Evolutionary conservation across 2,113 vertebrate species (phyloP), one percentile per base, ranked within the genome.

Genomic region (Phalacrocorax aristotelis): DNA sequence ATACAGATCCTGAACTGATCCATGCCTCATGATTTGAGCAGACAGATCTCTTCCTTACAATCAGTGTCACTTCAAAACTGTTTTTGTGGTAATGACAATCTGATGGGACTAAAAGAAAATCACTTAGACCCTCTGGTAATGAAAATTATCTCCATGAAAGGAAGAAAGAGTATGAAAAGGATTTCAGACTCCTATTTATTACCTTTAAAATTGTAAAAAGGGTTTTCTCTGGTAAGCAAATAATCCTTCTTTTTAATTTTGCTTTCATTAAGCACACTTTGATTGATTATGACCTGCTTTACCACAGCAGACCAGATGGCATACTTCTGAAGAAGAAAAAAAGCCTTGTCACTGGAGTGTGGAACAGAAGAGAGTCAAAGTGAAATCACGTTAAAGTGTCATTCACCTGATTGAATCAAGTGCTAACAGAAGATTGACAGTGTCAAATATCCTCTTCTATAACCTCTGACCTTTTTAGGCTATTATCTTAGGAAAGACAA

Each of bases 11-110:
- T 90, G 65, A 95, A 26, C 89, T 96, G 79, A 95, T 95, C 93
- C 94, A 36, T 74, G 75, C 77, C n/a, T 92, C 82, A 18, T 88
- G 92, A 96, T 84, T 84, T 81, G 95, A 96, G 65, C 48, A 96
- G 69, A 74, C 69, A 96, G 44, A 61, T 34, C 69, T 60, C 85
- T 97, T 96, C 61, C 18, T 48, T 70, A 52, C 80, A 97, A 97
- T 97, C 95, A 97, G 1, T 87, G 87, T 80, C 51, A 42, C 91
- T 97, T 97, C 97, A 91, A 97, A 96, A 65, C n/a, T 91, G 83
- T 7, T 74, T 96, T 96, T 97, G 82, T 93, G 54, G 32, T 86
- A 26, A 42, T 96, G 81, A 83, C 86, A 95, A 87, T 70, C 60
- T 87, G 23, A 76, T 57, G 58, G 74, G 64, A 90, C 44, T 81